phyloP scores from a whole-genome alignment of 1,140 invertebrate genomes.

The Palaemon carinicauda region DNA sequence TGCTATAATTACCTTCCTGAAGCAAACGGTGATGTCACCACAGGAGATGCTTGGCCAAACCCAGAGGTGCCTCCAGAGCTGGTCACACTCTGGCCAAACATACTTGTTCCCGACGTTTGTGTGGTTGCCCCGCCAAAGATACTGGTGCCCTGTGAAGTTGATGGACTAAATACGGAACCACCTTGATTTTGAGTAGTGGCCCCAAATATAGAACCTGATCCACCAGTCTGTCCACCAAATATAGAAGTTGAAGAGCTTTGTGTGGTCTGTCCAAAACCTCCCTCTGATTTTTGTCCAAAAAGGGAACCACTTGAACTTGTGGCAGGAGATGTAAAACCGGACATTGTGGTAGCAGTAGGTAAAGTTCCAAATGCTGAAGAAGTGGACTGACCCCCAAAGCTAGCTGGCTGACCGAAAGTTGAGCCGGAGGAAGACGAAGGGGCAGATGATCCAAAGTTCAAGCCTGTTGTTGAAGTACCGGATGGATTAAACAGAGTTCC shows the following conservation, averaged over 20 bases:
- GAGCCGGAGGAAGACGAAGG: not conserved
- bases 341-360: not conserved
- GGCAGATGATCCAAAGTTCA: not conserved
- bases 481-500: not conserved
- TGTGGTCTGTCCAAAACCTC: constrained; percentile 23
- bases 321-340: not conserved
- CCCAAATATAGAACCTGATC: constrained; percentile 23
- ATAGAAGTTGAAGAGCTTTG: not conserved
- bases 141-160: not conserved
- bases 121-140: constrained; percentile 25
- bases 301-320: not conserved
- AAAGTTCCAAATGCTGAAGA: constrained; percentile 21
- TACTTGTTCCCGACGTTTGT: not conserved
- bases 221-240: not conserved
- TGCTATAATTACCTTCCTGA: constrained; percentile 1
- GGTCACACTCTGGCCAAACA: constrained; percentile 18
- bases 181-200: not conserved
- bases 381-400: constrained; percentile 13
- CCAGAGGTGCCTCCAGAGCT: constrained; percentile 12
- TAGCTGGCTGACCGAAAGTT: constrained; percentile 6
- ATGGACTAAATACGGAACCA: constrained; percentile 18
- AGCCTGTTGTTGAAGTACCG: not conserved
- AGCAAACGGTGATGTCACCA: constrained; percentile 28
- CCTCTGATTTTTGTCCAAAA: not conserved
- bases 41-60: constrained; percentile 25